Evolutionary conservation across 1,140 invertebrate genomes (phyloP), one percentile per base, ranked within the genome.

Genomic region (Temnothorax curvispinosus): DNA sequence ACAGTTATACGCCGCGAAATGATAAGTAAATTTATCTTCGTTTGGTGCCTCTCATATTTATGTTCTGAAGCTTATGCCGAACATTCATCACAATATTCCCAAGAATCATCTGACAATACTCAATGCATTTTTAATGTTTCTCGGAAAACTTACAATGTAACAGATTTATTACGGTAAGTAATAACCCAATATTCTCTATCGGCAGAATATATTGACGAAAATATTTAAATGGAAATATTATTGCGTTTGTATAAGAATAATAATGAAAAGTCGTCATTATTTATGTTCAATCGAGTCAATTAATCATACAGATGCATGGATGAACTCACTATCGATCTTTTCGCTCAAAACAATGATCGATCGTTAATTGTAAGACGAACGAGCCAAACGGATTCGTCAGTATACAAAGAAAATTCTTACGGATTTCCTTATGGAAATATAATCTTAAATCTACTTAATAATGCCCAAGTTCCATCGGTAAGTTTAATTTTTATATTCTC

Each of bases 131-230:
- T 92, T 50, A 69, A 85, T 13, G 69, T 27, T 13, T 15, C 88
- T n/a, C 89, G 80, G 11, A 93, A 85, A 72, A 90, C 84, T 35
- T 94, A 95, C n/a, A 86, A 91, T 32, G 81, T 92, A 38, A 80
- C 88, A 2, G 94, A 95, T 91, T 87, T 95, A 18, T 38, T 95
- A 18, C 77, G 87, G 94, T 95, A 81, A 94, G 93, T 90, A 84
- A 21, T 58, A 35, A 18, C 18, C 50, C n/a, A 78, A 72, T 35
- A 58, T 35, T 32, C 9, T 74, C 4, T n/a, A 74, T 35, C 4
- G 18, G 4, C 11, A 69, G 41, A 52, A 13, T 38, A 21, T 11
- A 32, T 47, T 0, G 13, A 41, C 5, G 18, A 4, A 35, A 60
- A 47, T 72, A 32, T 82, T n/a, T 21, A 13, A 44, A 67, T 7